Percentiles rank a stretch among this genome's conserved stretches.
Evolutionary conservation across 1,140 invertebrate species (phyloP).

Genomic region (Harlomillsia oculata): DNA sequence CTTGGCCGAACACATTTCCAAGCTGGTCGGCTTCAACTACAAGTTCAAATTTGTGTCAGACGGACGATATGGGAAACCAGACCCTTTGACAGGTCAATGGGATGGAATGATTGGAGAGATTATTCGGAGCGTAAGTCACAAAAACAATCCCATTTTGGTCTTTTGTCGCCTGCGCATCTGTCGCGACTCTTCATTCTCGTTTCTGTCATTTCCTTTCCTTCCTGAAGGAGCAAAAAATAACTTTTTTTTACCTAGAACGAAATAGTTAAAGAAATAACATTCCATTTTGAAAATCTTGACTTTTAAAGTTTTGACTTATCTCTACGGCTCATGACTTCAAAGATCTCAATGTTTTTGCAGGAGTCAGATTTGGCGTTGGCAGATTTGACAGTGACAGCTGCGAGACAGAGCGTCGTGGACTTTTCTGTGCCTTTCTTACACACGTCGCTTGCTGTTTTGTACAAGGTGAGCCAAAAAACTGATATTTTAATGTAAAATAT

Average conservation of each 20-base stretch:
- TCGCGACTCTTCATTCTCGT: neutral
- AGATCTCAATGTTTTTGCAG: conserved; percentile 22
- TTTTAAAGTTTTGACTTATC: too few relatives aligned
- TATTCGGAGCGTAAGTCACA: conserved; percentile 25
- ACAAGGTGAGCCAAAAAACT: conserved; percentile 29
- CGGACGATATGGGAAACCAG: conserved; percentile 28
- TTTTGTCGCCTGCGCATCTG: neutral
- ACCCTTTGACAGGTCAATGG: conserved; percentile 28
- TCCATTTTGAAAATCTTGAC: too few relatives aligned
- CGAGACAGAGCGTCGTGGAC: conserved; percentile 27
- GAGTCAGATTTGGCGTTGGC: conserved; percentile 33
- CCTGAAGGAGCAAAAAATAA: too few relatives aligned
- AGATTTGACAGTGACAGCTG: conserved; percentile 33
- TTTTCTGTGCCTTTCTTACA: conserved; percentile 33
- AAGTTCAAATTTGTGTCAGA: conserved; percentile 29
- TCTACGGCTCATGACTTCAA: too few relatives aligned
- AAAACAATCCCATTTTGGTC: neutral
- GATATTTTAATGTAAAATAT: too few relatives aligned
- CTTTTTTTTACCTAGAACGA: neutral
- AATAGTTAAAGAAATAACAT: too few relatives aligned
- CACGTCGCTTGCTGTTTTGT: conserved; percentile 31
- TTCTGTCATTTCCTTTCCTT: neutral
- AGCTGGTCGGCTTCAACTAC: conserved; percentile 30
- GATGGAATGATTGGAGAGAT: conserved; percentile 35
- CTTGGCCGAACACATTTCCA: conserved; percentile 24